Percentiles rank a stretch among this genome's conserved stretches.
Evolutionary conservation across 2,797 vertebrate species (phyloP).

Genomic region (Takifugu rubripes): DNA sequence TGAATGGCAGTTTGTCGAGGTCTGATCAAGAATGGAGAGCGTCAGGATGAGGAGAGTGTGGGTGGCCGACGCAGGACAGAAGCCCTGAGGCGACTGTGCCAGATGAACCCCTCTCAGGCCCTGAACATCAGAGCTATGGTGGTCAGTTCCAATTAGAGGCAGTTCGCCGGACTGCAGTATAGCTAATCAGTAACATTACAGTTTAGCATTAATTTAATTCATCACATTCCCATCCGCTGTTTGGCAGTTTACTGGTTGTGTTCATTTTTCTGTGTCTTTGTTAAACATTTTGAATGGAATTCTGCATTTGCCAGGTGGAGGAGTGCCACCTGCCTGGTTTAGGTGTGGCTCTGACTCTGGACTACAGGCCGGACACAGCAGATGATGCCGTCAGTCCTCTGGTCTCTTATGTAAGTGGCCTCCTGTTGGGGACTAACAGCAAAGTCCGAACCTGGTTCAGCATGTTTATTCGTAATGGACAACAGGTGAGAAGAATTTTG

Average conservation of each 20-base stretch:
- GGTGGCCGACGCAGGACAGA: slow-evolving; percentile 93
- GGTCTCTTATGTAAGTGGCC: slow-evolving; percentile 94
- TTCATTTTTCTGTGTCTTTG: too few relatives aligned
- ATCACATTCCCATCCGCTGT: too few relatives aligned
- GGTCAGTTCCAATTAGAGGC: slow-evolving; percentile 73
- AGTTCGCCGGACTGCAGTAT: too few relatives aligned
- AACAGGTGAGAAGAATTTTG: slow-evolving; percentile 81
- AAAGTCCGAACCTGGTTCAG: slow-evolving; percentile 99
- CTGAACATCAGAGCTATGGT: slow-evolving; percentile 97
- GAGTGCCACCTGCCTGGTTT: slow-evolving; percentile 96
- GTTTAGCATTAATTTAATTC: too few relatives aligned
- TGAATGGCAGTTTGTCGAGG: slow-evolving; percentile 86
- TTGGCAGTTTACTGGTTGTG: too few relatives aligned
- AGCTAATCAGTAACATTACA: too few relatives aligned
- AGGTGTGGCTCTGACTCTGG: slow-evolving; percentile 95
- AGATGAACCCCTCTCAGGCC: slow-evolving; percentile 97
- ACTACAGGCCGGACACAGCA: slow-evolving; percentile 88
- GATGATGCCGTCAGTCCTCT: slow-evolving; percentile 95
- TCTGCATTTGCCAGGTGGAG: slow-evolving; percentile 81
- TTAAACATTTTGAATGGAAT: background rate
- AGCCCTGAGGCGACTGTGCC: slow-evolving; percentile 91
- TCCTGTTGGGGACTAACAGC: slow-evolving; percentile 92
- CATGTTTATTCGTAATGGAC: slow-evolving; percentile 96
- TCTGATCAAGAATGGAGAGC: slow-evolving; percentile 95
- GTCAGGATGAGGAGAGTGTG: slow-evolving; percentile 94